A percentile compares a stretch with the other conserved stretches of the same genome.
Conservation (phyloP, 2,113 vertebrate species). For the Formicarius rufipectus region DNA sequence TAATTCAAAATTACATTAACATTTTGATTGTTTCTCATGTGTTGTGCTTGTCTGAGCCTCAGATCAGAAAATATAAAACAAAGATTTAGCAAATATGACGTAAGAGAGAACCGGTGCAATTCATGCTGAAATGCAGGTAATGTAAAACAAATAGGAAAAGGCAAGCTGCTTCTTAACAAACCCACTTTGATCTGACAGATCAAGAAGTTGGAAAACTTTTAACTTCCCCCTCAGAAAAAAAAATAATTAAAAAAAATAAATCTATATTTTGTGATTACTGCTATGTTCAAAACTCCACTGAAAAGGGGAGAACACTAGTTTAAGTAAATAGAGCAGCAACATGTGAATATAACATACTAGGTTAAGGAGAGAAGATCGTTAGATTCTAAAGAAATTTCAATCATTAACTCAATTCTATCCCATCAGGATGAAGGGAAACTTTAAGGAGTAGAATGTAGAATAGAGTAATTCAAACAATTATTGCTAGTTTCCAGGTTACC, state of each 20-base stretch:
- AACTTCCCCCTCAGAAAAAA: not conserved
- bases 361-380: not conserved
- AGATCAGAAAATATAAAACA: not conserved
- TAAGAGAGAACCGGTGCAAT: not conserved
- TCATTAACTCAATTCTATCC: not conserved
- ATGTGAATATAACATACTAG: not conserved
- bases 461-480: not conserved
- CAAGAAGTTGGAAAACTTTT: not conserved
- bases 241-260: too few relatives aligned
- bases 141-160: not conserved
- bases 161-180: not conserved
- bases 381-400: not conserved
- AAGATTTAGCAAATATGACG: not conserved
- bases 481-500: not conserved
- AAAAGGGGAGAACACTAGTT: not conserved
- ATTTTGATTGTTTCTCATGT: slow-evolving; percentile 47
- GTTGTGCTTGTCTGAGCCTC: not conserved
- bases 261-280: not conserved
- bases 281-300: not conserved
- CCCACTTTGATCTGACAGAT: not conserved
- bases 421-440: not conserved
- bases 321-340: not conserved
- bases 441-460: not conserved
- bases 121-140: not conserved
- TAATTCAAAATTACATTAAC: slow-evolving; percentile 53